Conservation (phyloP, 2,797 vertebrate genomes). For the Neosilurus hyrtlii region DNA sequence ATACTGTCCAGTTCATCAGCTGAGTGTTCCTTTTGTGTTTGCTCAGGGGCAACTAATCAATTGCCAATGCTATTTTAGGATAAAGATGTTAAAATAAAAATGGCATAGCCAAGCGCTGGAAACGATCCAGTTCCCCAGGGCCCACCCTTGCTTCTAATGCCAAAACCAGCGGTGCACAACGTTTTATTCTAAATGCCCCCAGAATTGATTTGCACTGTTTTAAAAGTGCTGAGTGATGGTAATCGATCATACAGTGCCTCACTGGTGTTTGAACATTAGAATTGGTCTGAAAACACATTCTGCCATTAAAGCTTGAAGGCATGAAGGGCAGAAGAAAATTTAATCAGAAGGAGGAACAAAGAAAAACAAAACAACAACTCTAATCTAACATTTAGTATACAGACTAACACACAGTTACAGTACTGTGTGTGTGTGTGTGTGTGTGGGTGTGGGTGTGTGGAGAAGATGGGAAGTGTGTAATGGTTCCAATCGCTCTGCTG, state of each 20-base stretch:
- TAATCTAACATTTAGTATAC: conserved; percentile 29
- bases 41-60: conserved; percentile 12
- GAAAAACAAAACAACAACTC: conserved; percentile 28
- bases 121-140: conserved; percentile 13
- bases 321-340: conserved; percentile 53
- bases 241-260: conserved; percentile 46
- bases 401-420: background rate
- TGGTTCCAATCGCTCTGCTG: background rate
- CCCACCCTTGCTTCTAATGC: conserved; percentile 21
- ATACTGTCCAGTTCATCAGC: conserved; percentile 13
- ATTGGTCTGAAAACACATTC: conserved; percentile 22
- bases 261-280: conserved; percentile 35
- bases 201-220: conserved; percentile 32
- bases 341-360: conserved; percentile 26
- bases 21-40: background rate
- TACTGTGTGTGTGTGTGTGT: background rate
- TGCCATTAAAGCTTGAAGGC: conserved; percentile 39
- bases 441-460: background rate
- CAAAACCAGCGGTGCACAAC: conserved; percentile 11
- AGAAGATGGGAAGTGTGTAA: background rate
- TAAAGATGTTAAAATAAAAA: conserved; percentile 32
- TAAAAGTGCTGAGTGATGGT: conserved; percentile 51
- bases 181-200: conserved; percentile 35
- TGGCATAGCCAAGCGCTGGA: background rate
- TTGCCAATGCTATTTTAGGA: background rate